Conservation (phyloP, 2,797 vertebrate species). For the Sebastes cheni region DNA sequence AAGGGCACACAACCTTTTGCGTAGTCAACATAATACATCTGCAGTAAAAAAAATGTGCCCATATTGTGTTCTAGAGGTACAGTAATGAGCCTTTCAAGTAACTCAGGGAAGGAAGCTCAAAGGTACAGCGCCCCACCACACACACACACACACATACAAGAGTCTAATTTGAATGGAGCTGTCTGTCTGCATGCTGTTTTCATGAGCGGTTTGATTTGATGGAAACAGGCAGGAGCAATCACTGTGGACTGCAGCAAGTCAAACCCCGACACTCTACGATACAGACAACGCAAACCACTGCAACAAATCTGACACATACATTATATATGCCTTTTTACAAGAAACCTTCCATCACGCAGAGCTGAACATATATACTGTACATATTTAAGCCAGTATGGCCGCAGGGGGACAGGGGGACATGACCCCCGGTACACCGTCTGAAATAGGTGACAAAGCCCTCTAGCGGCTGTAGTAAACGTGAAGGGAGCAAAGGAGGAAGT, state of each 20-base stretch:
- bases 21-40: neutral
- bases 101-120: neutral
- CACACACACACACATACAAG: neutral
- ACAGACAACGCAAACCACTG: neutral
- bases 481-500: neutral
- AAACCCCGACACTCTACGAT: neutral
- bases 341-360: no score
- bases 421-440: no score
- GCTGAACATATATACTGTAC: neutral
- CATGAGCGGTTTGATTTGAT: conserved; percentile 1
- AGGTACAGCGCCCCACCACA: rapidly evolving
- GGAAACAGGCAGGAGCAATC: neutral
- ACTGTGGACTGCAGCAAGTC: neutral
- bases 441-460: neutral
- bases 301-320: neutral
- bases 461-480: neutral
- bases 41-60: neutral
- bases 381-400: neutral
- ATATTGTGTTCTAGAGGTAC: neutral
- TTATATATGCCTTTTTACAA: neutral
- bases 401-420: neutral
- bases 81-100: neutral
- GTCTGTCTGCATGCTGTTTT: neutral
- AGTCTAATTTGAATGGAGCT: neutral
- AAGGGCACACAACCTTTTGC: neutral